Base-by-base conservation (phyloP, 2,888 invertebrate genomes). In the Unio delphinus region DNA sequence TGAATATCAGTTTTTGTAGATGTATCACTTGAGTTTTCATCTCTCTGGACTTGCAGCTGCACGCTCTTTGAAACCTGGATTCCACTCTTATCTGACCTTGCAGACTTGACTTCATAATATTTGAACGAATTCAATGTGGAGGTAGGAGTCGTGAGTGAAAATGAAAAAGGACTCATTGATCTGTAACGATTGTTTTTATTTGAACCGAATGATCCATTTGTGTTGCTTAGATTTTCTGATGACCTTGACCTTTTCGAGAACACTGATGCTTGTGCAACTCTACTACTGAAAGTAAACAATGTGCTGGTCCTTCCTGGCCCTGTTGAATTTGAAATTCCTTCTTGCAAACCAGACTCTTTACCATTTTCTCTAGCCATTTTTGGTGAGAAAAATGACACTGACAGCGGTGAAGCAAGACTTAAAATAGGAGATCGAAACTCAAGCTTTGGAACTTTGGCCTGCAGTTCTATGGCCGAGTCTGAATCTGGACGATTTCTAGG, bases 391-490 rank as follows among this genome's bases (percentile, higher is more conserved):
- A 68, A 64, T 6, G 69, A 57, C 56, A 73, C 69, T 30, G 77
- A 68, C 7, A 78, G 64, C 8, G 79, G 75, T 34, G 80, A 70
- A 1, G 69, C 67, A 18, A 77, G 64, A n/a, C 79, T 79, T 20
- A 83, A 72, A 23, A 76, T 73, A 1, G 85, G 83, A 0, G 86
- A 83, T 30, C 83, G 82, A 15, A 85, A 83, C 68, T 86, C 86
- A 8, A 85, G 76, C 69, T 83, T 84, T 20, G 83, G 83, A 64
- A 86, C 82, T 75, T 86, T 86, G 17, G 86, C 82, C 20, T 80
- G 76, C 8, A 80, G 74, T 20, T 75, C 70, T 18, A 65, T 68
- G 17, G 70, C 28, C 55, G 72, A 71, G 8, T 63, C 45, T 6
- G 64, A 64, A 18, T 28, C 26, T 30, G 15, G 61, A 15, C n/a